Conservation (phyloP, 2,797 vertebrate genomes). For the Sphaeramia orbicularis region DNA sequence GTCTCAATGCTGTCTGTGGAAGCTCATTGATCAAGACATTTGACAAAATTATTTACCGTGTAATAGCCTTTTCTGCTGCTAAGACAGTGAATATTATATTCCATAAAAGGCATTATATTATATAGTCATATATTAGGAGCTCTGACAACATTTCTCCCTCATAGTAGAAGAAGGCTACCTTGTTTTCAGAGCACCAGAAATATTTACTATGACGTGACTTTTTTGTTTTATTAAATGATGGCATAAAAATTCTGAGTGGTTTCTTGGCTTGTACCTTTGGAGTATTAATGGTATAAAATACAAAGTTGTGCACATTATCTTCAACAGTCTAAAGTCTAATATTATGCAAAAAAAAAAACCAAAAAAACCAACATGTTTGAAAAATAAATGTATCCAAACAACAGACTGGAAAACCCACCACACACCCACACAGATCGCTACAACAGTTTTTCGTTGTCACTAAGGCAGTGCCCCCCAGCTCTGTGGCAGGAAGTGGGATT, state of each 20-base stretch:
- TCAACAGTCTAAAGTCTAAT: too few species aligned
- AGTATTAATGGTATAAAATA: too few species aligned
- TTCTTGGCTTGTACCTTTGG: neutral
- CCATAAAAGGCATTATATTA: neutral
- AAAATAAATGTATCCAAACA: too few species aligned
- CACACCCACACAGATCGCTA: conserved; percentile 37
- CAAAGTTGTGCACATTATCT: too few species aligned
- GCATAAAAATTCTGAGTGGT: neutral
- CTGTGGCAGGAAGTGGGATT: conserved; percentile 86
- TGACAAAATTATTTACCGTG: conserved; percentile 61
- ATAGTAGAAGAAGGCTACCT: conserved; percentile 27
- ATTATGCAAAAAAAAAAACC: too few species aligned
- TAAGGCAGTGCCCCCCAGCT: conserved; percentile 80
- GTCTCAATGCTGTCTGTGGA: conserved; percentile 19
- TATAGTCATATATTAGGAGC: conserved; percentile 3
- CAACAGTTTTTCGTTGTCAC: conserved; percentile 85
- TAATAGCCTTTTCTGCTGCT: conserved; percentile 60
- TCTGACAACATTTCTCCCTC: conserved; percentile 44
- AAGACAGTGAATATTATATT: conserved; percentile 27
- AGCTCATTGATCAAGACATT: conserved; percentile 36
- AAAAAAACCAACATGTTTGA: too few species aligned
- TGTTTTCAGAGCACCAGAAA: conserved; percentile 39
- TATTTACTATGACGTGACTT: conserved; percentile 35
- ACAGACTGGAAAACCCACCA: too few species aligned
- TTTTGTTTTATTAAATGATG: conserved; percentile 64